Evolutionary conservation across 2,797 vertebrate species (phyloP).

Genomic region (Clarias laeviceps): DNA sequence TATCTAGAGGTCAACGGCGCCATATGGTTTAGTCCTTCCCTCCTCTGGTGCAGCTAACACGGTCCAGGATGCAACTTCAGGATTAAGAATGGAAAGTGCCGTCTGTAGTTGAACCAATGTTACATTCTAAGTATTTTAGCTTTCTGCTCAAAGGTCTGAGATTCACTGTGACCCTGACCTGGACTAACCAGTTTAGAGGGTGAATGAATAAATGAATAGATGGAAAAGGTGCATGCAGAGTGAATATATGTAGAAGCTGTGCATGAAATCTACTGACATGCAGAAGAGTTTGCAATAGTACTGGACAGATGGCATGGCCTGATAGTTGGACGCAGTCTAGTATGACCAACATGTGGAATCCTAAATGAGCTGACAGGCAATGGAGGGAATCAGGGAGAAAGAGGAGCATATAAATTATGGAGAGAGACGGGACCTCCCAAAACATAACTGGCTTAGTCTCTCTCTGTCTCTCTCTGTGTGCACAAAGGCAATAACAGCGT

Average conservation of each 20-base stretch:
- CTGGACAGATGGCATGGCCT: neutral
- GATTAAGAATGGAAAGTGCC: conserved; percentile 50
- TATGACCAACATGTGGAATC: conserved; percentile 37
- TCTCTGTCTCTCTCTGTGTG: neutral
- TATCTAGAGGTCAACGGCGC: neutral
- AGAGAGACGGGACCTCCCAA: conserved; percentile 52
- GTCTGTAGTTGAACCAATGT: neutral
- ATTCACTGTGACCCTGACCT: neutral
- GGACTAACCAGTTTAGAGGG: neutral
- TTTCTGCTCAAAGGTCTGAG: neutral
- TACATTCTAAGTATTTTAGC: neutral
- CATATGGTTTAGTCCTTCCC: conserved; percentile 17
- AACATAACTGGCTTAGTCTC: conserved; percentile 34
- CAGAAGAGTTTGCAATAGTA: neutral
- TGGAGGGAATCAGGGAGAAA: conserved; percentile 58
- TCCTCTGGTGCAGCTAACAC: conserved; percentile 13
- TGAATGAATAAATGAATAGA: neutral
- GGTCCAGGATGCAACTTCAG: conserved; percentile 29
- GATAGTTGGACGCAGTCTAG: conserved; percentile 1
- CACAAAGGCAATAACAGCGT: neutral
- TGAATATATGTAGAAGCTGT: neutral
- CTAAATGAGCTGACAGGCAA: conserved; percentile 44
- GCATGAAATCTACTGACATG: neutral
- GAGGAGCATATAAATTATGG: conserved; percentile 72
- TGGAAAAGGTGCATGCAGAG: neutral